Evolutionary conservation across 1,140 invertebrate species (phyloP), one percentile per base, ranked within the genome.

Genomic region (Atta cephalotes): DNA sequence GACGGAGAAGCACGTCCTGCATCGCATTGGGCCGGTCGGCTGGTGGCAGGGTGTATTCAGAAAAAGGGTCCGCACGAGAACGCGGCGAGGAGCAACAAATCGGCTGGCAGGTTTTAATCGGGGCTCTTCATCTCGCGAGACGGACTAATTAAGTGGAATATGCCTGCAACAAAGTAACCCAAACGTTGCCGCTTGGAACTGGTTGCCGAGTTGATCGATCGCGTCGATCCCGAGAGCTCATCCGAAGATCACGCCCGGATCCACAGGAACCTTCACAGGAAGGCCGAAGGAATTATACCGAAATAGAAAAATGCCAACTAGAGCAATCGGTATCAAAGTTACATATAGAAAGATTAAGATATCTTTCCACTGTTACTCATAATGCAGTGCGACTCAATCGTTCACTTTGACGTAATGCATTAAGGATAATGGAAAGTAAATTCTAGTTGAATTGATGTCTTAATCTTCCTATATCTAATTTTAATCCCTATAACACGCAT

Each of bases 91-190:
- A 78, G 88, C 85, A 78, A 89, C 85, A 81, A 90, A 82, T 86
- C 71, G 70, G 66, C 58, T 63, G 77, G 76, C 77, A 86, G 76
- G 70, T 89, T 89, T 89, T 87, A 89, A 89, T 89, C 87, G 88
- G 35, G 84, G 63, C 71, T 65, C 88, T 89, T 86, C 77, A 86
- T 89, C 88, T 89, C 76, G 56, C 16, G 16, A 72, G 35, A 63
- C 85, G 76, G 87, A 77, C 71, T 89, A 89, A 89, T 89, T 89
- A 89, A 89, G 87, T 74, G 87, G 77, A 89, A 89, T 86, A 89
- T 74, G 84, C 84, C 58, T 14, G 71, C 35, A 85, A 87, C 63
- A 81, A 89, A 68, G 87, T 87, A 86, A 76, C 81, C 39, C 82
- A 86, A 88, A 89, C 76, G 88, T 88, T 70, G 53, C 87, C 76